Base-by-base conservation (phyloP, 2,888 invertebrate species). In the Chouioia cunea region DNA sequence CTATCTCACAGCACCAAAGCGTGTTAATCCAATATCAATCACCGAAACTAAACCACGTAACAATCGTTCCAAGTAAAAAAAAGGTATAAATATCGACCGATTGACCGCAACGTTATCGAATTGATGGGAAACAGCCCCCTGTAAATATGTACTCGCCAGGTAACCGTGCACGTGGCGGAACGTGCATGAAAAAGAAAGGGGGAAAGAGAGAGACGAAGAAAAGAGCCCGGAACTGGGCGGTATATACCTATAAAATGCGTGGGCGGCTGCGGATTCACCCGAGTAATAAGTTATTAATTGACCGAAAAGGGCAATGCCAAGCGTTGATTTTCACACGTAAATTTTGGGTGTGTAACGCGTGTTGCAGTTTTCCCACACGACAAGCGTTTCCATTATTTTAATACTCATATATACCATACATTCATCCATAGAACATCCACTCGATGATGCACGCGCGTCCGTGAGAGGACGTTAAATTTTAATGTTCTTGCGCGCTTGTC, bases 241-340 rank as follows among this genome's bases (percentile, higher is more conserved):
- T 50, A 44, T 44, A n/a, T 18, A 15, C n/a, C 10, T 22, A 22
- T 22, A 14, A 23, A 14, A 23, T 14, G 53, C 53, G 22, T 4
- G 22, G 15, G 48, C 48, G 48, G 48, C 18, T 48, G 22, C 44
- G 56, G 62, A 71, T 66, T 57, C 65, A 62, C 65, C 3, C 3
- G 57, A 14, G 52, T 12, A 47, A 53, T 57, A 58, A 46, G 47
- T 66, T 67, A 53, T 63, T 63, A 67, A 66, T 66, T 65, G n/a
- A 60, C n/a, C 36, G 6, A 10, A 10, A 18, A 22, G 20, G 27
- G 52, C 46, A 27, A n/a, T 10, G 6, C 44, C 36, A 10, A 36
- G 62, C 62, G 63, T 71, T 71, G 66, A 63, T 71, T 71, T 71
- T 71, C 66, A 66, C 71, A 66, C 71, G 66, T 63, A 43, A 23